These are phyloP conservation scores for Nannospalax galili DNA, from an alignment of 2,113 vertebrate species.

Conservation along the genomic window DNA sequence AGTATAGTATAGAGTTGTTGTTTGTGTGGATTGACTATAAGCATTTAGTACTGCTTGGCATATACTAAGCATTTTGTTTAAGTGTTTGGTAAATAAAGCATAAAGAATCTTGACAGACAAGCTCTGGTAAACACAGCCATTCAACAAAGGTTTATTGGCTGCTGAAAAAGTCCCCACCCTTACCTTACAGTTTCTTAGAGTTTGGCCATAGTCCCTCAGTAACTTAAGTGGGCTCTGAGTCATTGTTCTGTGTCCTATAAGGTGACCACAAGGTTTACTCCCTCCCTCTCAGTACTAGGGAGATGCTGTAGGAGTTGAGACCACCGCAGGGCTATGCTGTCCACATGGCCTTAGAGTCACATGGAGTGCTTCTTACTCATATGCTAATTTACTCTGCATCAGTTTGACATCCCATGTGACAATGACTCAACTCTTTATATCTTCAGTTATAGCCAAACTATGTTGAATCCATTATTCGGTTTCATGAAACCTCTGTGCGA, in stretches of 20 bases:
- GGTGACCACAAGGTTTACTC: neutral
- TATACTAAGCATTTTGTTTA: slow-evolving; percentile 3
- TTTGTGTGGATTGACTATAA: slow-evolving; percentile 19
- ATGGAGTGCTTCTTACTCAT: neutral
- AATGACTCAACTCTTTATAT: neutral
- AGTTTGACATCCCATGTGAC: neutral
- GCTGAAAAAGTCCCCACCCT: neutral
- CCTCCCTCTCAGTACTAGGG: neutral
- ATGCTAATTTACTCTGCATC: neutral
- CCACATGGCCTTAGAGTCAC: neutral
- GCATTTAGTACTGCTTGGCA: slow-evolving; percentile 23
- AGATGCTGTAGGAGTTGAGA: neutral
- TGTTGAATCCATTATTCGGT: neutral
- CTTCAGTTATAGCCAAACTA: slow-evolving; percentile 11
- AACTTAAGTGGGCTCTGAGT: neutral
- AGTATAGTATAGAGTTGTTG: neutral
- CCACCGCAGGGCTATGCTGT: neutral
- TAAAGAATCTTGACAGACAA: slow-evolving; percentile 23
- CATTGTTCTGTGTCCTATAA: neutral
- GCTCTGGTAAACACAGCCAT: neutral
- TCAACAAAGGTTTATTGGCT: slow-evolving; percentile 20
- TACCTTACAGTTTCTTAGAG: neutral
- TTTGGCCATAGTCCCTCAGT: neutral
- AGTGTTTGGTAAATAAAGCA: slow-evolving; percentile 41
- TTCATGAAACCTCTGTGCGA: neutral